These are phyloP conservation scores for Siniperca obscura DNA, from an alignment of 2,797 vertebrate species.

Conservation along the genomic window DNA sequence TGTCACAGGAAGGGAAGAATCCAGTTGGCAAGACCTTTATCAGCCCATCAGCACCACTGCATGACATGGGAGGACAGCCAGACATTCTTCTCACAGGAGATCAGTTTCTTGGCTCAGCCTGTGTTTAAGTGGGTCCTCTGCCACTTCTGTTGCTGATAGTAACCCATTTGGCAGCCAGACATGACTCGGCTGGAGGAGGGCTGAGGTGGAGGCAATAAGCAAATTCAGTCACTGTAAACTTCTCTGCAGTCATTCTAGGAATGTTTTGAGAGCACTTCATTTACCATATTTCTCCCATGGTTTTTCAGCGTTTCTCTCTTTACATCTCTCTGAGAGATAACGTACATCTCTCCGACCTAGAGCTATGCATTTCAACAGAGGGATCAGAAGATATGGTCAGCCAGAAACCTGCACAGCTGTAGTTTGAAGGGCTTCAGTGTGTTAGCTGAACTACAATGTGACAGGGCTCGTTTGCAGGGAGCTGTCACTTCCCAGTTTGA, in stretches of 20 bases:
- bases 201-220: conserved; percentile 55
- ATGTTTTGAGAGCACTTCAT: conserved; percentile 48
- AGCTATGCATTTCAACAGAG: conserved; percentile 27
- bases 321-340: conserved; percentile 13
- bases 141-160: conserved; percentile 74
- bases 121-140: conserved; percentile 77
- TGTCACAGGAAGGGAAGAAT: conserved; percentile 73
- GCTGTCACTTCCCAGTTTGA: background rate
- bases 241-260: conserved; percentile 47
- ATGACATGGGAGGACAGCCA: conserved; percentile 77
- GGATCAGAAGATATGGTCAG: conserved; percentile 27
- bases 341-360: conserved; percentile 3
- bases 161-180: conserved; percentile 77
- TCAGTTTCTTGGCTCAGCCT: conserved; percentile 71
- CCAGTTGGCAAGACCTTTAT: conserved; percentile 75
- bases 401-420: conserved; percentile 27
- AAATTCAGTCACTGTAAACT: conserved; percentile 60
- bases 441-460: conserved; percentile 23
- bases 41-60: conserved; percentile 76
- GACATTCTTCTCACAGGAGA: conserved; percentile 75
- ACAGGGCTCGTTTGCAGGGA: background rate
- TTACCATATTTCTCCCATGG: conserved; percentile 14
- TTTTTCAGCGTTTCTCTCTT: conserved; percentile 25
- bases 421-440: conserved; percentile 2
- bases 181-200: conserved; percentile 57